These are phyloP conservation scores for Schrankia costaestrigalis DNA, from an alignment of 2,888 invertebrate species.

Conservation along the genomic window DNA sequence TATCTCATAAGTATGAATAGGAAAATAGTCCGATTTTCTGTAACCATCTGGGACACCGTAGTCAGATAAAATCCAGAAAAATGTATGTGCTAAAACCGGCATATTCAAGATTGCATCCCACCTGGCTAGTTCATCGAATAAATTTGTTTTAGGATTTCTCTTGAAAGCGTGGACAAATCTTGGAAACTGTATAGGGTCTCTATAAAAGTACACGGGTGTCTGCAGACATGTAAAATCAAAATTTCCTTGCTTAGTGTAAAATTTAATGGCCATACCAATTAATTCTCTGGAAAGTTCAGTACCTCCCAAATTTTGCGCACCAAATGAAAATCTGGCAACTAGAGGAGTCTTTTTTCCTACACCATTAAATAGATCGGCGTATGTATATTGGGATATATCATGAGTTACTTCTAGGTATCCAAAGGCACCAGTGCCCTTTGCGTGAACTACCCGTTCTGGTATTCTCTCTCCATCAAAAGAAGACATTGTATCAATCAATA, in stretches of 20 bases:
- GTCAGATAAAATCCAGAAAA: slow-evolving; percentile 1
- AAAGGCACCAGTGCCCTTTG: slow-evolving; percentile 3
- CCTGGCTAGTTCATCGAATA: slow-evolving; percentile 3
- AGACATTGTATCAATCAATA: neutral
- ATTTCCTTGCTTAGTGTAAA: slow-evolving; percentile 3
- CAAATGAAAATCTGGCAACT: slow-evolving; percentile 4
- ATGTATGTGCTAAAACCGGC: neutral
- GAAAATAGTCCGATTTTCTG: slow-evolving; percentile 2
- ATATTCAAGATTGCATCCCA: slow-evolving; percentile 1
- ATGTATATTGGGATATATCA: slow-evolving; percentile 2
- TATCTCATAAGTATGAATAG: slow-evolving; percentile 4
- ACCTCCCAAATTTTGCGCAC: slow-evolving; percentile 4
- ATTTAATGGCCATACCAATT: slow-evolving; percentile 3
- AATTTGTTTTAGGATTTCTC: slow-evolving; percentile 3
- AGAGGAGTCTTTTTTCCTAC: slow-evolving; percentile 5
- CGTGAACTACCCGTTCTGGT: slow-evolving; percentile 3
- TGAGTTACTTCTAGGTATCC: slow-evolving; percentile 6
- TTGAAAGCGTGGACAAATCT: slow-evolving; percentile 2
- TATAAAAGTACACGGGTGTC: slow-evolving; percentile 4
- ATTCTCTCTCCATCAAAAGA: slow-evolving; percentile 2
- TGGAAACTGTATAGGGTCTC: neutral
- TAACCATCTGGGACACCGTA: slow-evolving; percentile 2
- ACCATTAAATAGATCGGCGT: slow-evolving; percentile 2
- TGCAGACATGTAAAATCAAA: slow-evolving; percentile 1
- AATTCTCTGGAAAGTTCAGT: slow-evolving; percentile 1